Conservation (phyloP, 2,113 vertebrate species). For the human region DNA sequence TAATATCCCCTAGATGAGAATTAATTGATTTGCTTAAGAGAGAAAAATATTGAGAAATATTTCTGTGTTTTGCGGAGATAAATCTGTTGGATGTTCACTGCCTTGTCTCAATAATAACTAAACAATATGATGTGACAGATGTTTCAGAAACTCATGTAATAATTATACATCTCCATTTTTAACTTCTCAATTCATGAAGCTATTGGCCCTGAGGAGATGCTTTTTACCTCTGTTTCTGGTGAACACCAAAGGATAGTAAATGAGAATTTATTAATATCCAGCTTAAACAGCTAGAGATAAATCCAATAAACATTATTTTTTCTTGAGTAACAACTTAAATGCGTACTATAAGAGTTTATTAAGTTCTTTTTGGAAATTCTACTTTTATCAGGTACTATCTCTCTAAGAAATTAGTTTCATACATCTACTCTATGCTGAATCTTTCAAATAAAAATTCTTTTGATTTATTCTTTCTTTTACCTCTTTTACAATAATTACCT, state of each 20-base stretch:
- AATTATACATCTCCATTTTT: conserved; percentile 59
- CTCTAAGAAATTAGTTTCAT: not conserved
- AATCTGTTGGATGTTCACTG: conserved; percentile 72
- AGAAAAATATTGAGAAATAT: conserved; percentile 70
- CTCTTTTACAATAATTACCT: not conserved
- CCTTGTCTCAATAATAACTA: conserved; percentile 71
- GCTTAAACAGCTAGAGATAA: not conserved
- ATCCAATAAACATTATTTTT: not conserved
- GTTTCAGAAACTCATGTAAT: conserved; percentile 69
- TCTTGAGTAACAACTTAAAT: not conserved
- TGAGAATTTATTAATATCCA: not conserved
- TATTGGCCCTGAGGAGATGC: not conserved
- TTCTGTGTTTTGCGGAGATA: conserved; percentile 60
- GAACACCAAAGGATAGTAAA: not conserved
- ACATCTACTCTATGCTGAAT: not conserved
- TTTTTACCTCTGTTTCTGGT: not conserved
- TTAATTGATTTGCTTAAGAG: conserved; percentile 51
- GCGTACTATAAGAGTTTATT: not conserved
- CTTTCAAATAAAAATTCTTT: conserved; percentile 8
- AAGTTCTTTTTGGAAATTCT: not conserved
- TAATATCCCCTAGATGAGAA: conserved; percentile 8
- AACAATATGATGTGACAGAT: conserved; percentile 77
- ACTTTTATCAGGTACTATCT: not conserved
- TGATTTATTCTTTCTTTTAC: not conserved
- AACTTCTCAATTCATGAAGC: conserved; percentile 38